A percentile compares a stretch with the other conserved stretches of the same genome.
Evolutionary conservation across 2,888 invertebrate species (phyloP).

Genomic region (Nebria brevicollis): DNA sequence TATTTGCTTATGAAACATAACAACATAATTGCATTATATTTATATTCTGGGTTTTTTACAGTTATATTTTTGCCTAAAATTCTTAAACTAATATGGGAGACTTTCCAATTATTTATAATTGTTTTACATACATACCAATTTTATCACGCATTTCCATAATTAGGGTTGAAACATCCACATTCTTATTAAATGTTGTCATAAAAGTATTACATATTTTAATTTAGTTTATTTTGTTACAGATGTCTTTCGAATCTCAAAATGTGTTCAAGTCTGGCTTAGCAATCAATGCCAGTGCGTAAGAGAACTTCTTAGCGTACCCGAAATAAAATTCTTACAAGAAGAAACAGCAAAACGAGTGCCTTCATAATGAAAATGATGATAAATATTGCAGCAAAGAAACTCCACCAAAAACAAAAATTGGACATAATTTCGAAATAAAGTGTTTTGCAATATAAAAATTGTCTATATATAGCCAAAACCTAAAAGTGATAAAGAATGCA

Average conservation of each 20-base stretch:
- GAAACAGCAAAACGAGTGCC: constrained; percentile 34
- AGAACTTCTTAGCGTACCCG: not conserved
- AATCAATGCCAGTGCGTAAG: constrained; percentile 49
- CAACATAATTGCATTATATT: not conserved
- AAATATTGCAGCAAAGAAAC: constrained; percentile 35
- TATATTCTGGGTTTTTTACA: constrained; percentile 2
- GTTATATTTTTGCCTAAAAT: constrained; percentile 17
- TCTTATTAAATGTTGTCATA: too few species aligned
- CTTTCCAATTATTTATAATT: not conserved
- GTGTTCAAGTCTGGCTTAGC: constrained; percentile 48
- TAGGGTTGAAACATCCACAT: too few species aligned
- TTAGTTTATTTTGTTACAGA: constrained; percentile 47
- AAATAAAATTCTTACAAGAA: constrained; percentile 20
- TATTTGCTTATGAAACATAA: not conserved
- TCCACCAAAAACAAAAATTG: not conserved
- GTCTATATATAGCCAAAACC: constrained; percentile 31
- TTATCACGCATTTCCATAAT: not conserved
- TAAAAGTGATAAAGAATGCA: constrained; percentile 9
- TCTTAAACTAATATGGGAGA: not conserved
- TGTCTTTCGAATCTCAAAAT: constrained; percentile 49
- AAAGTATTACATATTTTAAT: not conserved
- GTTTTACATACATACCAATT: not conserved
- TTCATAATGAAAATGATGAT: constrained; percentile 35
- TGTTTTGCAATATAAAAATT: constrained; percentile 29
- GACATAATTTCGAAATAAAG: not conserved